Percentiles rank a stretch among this genome's conserved stretches.
phyloP scores from a whole-genome alignment of 2,113 vertebrate genomes.

The Gymnogyps californianus region DNA sequence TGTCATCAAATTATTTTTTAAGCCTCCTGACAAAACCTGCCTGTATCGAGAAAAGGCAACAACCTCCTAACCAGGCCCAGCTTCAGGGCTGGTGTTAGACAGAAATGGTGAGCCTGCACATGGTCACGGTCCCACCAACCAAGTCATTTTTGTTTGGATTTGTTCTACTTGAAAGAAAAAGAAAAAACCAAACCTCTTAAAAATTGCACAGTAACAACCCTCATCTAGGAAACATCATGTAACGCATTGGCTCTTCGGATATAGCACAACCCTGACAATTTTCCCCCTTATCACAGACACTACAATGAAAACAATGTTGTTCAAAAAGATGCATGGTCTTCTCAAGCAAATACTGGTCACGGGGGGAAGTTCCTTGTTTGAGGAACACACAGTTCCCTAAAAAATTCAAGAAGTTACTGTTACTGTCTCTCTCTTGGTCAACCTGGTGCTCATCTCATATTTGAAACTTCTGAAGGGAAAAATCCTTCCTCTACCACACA shows the following conservation, averaged over 20 bases:
- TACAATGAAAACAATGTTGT: not conserved
- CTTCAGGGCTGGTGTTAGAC: not conserved
- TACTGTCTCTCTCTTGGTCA: not conserved
- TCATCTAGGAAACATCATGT: not conserved
- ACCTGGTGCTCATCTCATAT: not conserved
- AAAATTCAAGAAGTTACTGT: not conserved
- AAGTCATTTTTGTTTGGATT: not conserved
- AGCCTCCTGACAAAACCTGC: not conserved
- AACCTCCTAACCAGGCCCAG: not conserved
- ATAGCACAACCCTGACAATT: not conserved
- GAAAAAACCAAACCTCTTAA: not conserved
- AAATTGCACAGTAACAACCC: not conserved
- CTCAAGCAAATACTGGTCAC: not conserved
- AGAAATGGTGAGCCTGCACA: not conserved
- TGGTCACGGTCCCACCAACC: not conserved
- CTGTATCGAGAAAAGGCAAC: rapidly evolving
- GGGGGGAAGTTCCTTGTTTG: not conserved
- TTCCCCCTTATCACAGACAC: not conserved
- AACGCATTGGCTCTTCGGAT: rapidly evolving
- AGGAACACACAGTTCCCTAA: not conserved
- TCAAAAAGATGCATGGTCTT: rapidly evolving
- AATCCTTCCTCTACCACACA: not conserved
- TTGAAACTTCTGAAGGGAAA: not conserved
- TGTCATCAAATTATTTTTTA: not conserved
- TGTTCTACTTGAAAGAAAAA: not conserved